phyloP scores from a whole-genome alignment of 2,888 invertebrate genomes.

The Galeopsomyia nigrocyanea region DNA sequence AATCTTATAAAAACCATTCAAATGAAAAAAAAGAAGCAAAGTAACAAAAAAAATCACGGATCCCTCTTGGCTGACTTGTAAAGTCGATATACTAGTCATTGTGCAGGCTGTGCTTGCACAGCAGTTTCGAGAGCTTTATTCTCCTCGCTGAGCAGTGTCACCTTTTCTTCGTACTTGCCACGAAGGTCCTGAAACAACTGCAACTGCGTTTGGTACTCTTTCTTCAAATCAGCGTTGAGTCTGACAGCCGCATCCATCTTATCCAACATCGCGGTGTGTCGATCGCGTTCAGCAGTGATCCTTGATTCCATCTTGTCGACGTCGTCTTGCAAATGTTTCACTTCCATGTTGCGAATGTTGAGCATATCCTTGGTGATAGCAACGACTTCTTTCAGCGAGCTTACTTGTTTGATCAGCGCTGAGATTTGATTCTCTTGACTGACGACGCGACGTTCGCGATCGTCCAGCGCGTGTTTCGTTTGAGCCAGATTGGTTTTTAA shows the following conservation, averaged over 20 bases:
- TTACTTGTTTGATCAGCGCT: slow-evolving; percentile 79
- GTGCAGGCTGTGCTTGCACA: slow-evolving; percentile 45
- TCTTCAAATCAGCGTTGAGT: slow-evolving; percentile 81
- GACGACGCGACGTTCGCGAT: slow-evolving; percentile 56
- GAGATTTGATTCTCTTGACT: slow-evolving; percentile 85
- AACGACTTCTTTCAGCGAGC: slow-evolving; percentile 85
- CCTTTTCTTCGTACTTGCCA: slow-evolving; percentile 78
- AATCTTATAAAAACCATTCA: background rate
- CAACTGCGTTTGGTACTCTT: slow-evolving; percentile 84
- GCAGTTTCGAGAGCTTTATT: slow-evolving; percentile 64
- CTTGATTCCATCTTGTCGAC: slow-evolving; percentile 78
- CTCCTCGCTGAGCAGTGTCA: slow-evolving; percentile 72
- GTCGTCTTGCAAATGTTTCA: slow-evolving; percentile 82
- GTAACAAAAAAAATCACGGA: slow-evolving; percentile 14
- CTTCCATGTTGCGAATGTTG: slow-evolving; percentile 83
- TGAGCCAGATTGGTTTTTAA: slow-evolving; percentile 57
- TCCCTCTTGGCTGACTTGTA: slow-evolving; percentile 40
- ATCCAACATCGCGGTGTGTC: slow-evolving; percentile 77
- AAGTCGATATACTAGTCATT: slow-evolving; percentile 46
- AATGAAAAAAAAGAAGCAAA: no score
- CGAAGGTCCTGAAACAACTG: slow-evolving; percentile 79
- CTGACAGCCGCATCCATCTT: slow-evolving; percentile 80
- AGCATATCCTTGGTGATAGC: slow-evolving; percentile 84
- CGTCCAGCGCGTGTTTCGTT: slow-evolving; percentile 59
- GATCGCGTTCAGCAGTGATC: slow-evolving; percentile 80